Conservation (phyloP, 2,888 invertebrate species). For the Lingula anatina region DNA sequence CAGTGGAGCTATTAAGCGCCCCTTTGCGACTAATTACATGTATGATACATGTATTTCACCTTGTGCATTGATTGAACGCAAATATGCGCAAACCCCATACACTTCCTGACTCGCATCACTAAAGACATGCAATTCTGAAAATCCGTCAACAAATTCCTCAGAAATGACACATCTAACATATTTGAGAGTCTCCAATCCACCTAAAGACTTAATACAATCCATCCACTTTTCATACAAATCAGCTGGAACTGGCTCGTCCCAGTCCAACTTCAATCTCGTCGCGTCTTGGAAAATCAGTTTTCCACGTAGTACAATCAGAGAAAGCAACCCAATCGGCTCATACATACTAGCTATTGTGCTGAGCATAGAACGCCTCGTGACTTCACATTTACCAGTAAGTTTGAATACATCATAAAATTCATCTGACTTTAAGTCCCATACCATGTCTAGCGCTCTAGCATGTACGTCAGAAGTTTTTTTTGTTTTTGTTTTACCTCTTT, state of each 20-base stretch:
- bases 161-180: conserved; percentile 1
- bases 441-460: neutral
- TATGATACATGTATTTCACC: neutral
- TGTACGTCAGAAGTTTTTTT: neutral
- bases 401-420: neutral
- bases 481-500: neutral
- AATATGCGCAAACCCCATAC: neutral
- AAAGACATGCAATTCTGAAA: conserved; percentile 1
- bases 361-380: neutral
- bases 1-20: conserved; percentile 1
- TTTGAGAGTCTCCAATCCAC: neutral
- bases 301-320: neutral
- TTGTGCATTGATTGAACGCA: no score
- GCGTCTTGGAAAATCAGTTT: no score
- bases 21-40: conserved; percentile 2
- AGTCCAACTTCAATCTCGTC: neutral
- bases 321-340: conserved; percentile 4
- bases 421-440: conserved; percentile 4
- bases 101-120: conserved; percentile 3
- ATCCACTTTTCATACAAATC: no score
- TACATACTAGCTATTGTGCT: neutral
- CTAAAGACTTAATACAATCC: neutral
- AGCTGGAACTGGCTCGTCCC: conserved; percentile 4
- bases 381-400: neutral
- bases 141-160: neutral